Base-by-base conservation (phyloP, 2,888 invertebrate species). In the Emmelina monodactyla region DNA sequence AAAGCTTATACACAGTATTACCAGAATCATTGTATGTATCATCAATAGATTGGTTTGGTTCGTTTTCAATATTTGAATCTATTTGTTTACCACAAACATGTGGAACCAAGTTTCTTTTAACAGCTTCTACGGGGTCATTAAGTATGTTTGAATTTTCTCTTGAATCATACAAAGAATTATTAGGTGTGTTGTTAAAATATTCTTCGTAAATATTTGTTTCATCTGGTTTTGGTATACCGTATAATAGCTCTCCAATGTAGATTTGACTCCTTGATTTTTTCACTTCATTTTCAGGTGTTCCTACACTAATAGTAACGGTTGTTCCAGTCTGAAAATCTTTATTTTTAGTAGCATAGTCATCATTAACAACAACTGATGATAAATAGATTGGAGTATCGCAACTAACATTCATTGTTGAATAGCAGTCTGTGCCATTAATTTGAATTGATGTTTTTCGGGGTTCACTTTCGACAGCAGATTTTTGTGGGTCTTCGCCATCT, bases 111-210 rank as follows among this genome's bases (percentile, higher is more conserved):
- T 90, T 89, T 47, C 86, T 79, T 52, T 83, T 83, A 2, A 89
- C 87, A 11, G 90, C 90, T 80, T 89, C 88, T 6, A 90, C 89
- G 1, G 90, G 90, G 66, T 90, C 87, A 44, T 81, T 79, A 28
- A 88, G 56, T 42, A 88, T 81, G 43, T 83, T 80, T 33, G 81
- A 67, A 30, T 87, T 63, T 46, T 85, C 83, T 15, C 38, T 39
- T 2, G 49, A 44, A 14, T 40, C 40, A 36, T 46, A 47, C 29
- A 46, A 57, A 35, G 44, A 46, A 30, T 43, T 41, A 12, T 16
- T 22, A 2, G 39, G 41, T 29, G 29, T 13, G 13, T 9, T 29
- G 44, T 44, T 44, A 41, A 51, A 71, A 53, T 70, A 78, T 50
- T 79, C 78, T 57, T 79, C 79, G 43, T 76, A 78, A 2, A 68